Base-by-base conservation (phyloP, 2,797 vertebrate genomes). In the Cirrhinus mrigala region DNA sequence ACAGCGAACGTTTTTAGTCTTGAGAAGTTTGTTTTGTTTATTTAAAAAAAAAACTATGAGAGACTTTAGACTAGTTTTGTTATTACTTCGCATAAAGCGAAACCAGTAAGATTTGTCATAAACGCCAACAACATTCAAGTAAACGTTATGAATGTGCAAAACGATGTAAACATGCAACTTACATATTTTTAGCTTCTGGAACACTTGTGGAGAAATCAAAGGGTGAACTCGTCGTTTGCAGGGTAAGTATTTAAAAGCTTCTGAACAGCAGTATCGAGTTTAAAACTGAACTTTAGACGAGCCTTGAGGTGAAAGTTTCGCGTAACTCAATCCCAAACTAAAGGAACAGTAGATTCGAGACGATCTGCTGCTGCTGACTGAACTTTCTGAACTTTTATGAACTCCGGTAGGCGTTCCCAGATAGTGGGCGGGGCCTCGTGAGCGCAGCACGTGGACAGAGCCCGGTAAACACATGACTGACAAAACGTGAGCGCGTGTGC, bases 401-500 rank as follows among this genome's bases (percentile, higher is more conserved):
- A 40, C 48, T 10, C 4, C 7, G 20, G 1, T 18, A 2, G 48
- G 46, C 46, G 79, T n/a, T 1, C 3, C 3, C 10, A 24, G 60
- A 56, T n/a, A 3, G 24, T 48, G 69, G 94, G 92, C 82, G 90
- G 92, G 44, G 88, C 52, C 77, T 70, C 8, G 1, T 0, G 10
- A 2, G n/a, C 20, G 44, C 8, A 84, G 79, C 90, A 93, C 91
- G 92, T 94, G 92, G 0, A 89, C 46, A 73, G 82, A 16, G 3
- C 71, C 77, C 85, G n/a, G 82, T 91, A 91, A 94, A 93, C 92
- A 91, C 92, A 50, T 0, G 5, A 6, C 2, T 0, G 5, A 6
- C 2, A 6, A 76, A 84, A 88, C 87, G 87, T 88, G 89, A 88
- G 79, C 54, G 2, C 3, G 66, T 79, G 71, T 50, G n/a, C 46